Evolutionary conservation across 2,797 vertebrate species (phyloP).

Genomic region (Gymnocypris eckloni): DNA sequence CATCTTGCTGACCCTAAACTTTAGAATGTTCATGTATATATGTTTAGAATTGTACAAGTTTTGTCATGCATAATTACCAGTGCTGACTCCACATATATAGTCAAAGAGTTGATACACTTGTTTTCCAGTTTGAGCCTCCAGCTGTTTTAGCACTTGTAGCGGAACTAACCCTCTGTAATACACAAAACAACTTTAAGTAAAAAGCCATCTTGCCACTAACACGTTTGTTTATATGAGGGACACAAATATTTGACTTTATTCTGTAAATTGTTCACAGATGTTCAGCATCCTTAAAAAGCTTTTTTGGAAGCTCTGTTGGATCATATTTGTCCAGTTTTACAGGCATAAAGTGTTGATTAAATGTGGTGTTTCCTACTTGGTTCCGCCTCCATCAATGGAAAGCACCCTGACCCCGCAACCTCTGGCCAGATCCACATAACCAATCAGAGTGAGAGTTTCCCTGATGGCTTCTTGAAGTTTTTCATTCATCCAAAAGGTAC

Average conservation of each 20-base stretch:
- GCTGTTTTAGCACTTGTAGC: slow-evolving; percentile 74
- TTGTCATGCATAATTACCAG: slow-evolving; percentile 68
- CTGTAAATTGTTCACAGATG: background rate
- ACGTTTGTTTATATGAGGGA: background rate
- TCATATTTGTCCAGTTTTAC: background rate
- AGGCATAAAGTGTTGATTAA: background rate
- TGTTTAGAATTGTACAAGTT: background rate
- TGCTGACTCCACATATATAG: slow-evolving; percentile 82
- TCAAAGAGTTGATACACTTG: slow-evolving; percentile 79
- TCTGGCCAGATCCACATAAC: slow-evolving; percentile 77
- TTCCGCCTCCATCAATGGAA: slow-evolving; percentile 81
- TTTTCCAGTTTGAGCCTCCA: slow-evolving; percentile 77
- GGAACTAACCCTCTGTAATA: slow-evolving; percentile 77
- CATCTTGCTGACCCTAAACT: background rate
- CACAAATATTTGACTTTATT: background rate
- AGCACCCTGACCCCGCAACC: slow-evolving; percentile 78
- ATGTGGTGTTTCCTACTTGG: slow-evolving; percentile 67
- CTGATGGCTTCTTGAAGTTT: slow-evolving; percentile 70
- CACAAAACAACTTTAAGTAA: slow-evolving; percentile 3
- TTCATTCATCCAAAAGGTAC: slow-evolving; percentile 62
- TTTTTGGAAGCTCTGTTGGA: background rate
- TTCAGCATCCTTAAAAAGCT: background rate
- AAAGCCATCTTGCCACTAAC: background rate
- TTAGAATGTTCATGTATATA: background rate
- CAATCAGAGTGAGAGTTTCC: slow-evolving; percentile 77